Percentiles rank a stretch among this genome's conserved stretches.
phyloP scores from a whole-genome alignment of 64 coral and sea anemone species.

The Catalaphyllia jardinei region DNA sequence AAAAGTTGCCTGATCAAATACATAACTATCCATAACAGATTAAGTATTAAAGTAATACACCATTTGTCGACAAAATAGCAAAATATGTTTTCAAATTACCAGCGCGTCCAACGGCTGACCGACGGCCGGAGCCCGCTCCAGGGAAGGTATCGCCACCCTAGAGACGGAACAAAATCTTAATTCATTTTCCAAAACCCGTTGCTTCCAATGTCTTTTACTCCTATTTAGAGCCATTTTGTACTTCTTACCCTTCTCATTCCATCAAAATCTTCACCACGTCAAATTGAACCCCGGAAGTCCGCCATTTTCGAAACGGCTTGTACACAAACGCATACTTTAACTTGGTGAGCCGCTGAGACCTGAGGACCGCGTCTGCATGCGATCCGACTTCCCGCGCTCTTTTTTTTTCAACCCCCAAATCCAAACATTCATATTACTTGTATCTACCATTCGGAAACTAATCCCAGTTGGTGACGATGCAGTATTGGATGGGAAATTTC shows the following conservation, averaged over 20 bases:
- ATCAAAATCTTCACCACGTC: not conserved
- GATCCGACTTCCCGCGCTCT: not conserved
- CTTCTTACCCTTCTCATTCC: conserved; percentile 36
- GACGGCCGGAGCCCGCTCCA: not conserved
- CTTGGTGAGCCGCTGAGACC: not conserved
- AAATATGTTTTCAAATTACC: not conserved
- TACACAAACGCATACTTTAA: conserved; percentile 34
- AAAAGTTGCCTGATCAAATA: too few relatives aligned
- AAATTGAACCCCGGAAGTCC: not conserved
- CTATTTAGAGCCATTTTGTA: not conserved
- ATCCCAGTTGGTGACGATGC: too few relatives aligned
- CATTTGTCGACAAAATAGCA: too few relatives aligned
- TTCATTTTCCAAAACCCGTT: not conserved
- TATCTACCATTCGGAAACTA: too few relatives aligned
- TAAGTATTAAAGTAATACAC: too few relatives aligned
- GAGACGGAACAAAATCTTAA: not conserved
- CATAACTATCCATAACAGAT: too few relatives aligned
- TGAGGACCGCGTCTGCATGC: not conserved
- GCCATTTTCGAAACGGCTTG: conserved; percentile 4
- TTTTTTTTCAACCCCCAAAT: too few relatives aligned
- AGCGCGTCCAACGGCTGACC: conserved; percentile 31
- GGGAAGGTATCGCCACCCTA: conserved; percentile 40
- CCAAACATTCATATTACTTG: too few relatives aligned
- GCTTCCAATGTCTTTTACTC: not conserved
- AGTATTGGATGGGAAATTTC: too few relatives aligned